Conservation (phyloP, 92 coral and sea anemone species). For the Umimayanthus kanabou region DNA sequence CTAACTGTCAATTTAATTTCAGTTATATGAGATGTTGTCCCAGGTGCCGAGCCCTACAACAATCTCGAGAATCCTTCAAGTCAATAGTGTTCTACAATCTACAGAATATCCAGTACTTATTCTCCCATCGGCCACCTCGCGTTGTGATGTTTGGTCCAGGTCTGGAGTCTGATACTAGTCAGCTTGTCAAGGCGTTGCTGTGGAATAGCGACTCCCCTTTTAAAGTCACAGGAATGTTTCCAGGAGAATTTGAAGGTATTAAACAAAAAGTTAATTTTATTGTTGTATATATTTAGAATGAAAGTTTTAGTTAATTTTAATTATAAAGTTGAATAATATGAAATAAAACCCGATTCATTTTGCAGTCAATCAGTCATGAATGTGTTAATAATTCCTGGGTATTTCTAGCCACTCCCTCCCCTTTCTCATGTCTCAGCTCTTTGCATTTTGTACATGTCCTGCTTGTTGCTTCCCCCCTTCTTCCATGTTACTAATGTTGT, state of each 20-base stretch:
- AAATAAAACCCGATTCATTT: no score
- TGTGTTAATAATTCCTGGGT: no score
- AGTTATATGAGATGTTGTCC: constrained; percentile 92
- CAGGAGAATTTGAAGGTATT: constrained; percentile 90
- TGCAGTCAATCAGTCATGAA: no score
- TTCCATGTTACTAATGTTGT: no score
- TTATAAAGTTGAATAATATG: no score
- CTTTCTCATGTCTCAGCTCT: no score
- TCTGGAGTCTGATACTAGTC: constrained; percentile 85
- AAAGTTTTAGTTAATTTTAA: no score
- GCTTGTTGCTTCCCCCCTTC: no score
- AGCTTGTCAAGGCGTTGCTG: constrained; percentile 74
- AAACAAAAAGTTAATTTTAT: background rate
- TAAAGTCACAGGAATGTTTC: constrained; percentile 85
- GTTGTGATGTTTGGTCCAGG: constrained; percentile 99
- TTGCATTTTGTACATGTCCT: no score
- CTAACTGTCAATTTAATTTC: background rate
- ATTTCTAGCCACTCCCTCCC: no score
- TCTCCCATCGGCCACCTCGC: constrained; percentile 68
- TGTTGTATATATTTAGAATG: no score
- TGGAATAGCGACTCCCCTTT: constrained; percentile 87
- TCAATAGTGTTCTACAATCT: constrained; percentile 71
- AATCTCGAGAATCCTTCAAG: constrained; percentile 60
- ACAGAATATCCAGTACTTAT: constrained; percentile 64
- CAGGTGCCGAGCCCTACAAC: constrained; percentile 56